Evolutionary conservation across 1,140 invertebrate species (phyloP), one percentile per base, ranked within the genome.

Genomic region (Sarcophaga peregrina): DNA sequence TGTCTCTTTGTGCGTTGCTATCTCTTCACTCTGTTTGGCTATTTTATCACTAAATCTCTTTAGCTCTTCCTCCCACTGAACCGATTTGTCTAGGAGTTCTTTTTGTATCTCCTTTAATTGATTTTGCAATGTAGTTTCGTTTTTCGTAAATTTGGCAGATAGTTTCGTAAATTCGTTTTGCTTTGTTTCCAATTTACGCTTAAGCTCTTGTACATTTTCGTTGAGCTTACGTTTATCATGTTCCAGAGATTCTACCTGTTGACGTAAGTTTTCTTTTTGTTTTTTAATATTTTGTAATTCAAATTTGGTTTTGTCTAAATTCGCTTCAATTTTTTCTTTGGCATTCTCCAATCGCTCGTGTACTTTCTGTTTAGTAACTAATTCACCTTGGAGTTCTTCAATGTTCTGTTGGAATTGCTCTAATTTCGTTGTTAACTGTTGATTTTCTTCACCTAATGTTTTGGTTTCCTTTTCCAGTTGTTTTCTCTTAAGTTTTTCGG

Each of bases 31-130:
- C 25, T 84, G 54, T 20, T 75, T 17, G 11, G 37, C 50, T 1
- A 84, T 37, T 13, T 52, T 45, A 11, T 84, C 78, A 48, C 54
- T 83, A 1, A 83, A 74, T 52, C n/a, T 11, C 15, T 47, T 68
- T 11, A 81, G 15, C 37, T 83, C 15, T 17, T 68, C 7, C 13
- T 82, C 81, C 45, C 45, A 82, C 20, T 83, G 62, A 47, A 52
- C 17, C 13, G 80, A 20, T 17, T 81, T 83, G 15, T 17, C 13
- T 0, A 11, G 0, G 3, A 84, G 62, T 47, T 75, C 52, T 68
- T 81, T 15, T 25, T 84, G 62, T 15, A 76, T 68, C 3, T 58
- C 54, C 15, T 84, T 25, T 13, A 84, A 48, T 76, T 84, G 48
- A 5, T 11, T 80, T 45, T 25, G 80, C 20, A 80, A 17, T 46